Base-by-base conservation (phyloP, 2,888 invertebrate species). In the Phyllotreta striolata region DNA sequence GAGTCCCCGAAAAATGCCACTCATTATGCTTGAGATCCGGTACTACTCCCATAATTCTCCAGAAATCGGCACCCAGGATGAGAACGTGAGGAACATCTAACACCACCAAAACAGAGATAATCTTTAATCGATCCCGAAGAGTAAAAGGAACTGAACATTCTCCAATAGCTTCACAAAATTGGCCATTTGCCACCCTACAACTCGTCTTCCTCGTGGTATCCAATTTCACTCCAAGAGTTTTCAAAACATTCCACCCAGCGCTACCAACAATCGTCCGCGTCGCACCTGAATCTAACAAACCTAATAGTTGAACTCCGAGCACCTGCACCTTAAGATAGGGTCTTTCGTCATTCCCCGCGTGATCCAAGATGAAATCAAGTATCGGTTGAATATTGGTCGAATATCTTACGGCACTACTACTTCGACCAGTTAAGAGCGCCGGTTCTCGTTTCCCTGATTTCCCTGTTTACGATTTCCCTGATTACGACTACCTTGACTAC, bases 231-330 rank as follows among this genome's bases (percentile, higher is more conserved):
- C 52, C 56, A 14, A 61, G 44, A n/a, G 39, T 38, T 8, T 24
- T 51, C 3, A 68, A 35, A 14, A 64, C 4, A 6, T 47, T 12
- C 63, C 62, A 63, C 34, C 68, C 63, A 14, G 44, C 13, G n/a
- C 39, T 24, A 4, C 66, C 63, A 5, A 66, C n/a, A 40, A 68
- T 46, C 10, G 61, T 66, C 6, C 52, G n/a, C 3, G 59, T 52
- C 3, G 63, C 68, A 39, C 68, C 66, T 13, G 63, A 63, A 61
- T 65, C 65, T 13, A 67, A 34, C 5, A 67, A 44, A 1, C 65
- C 65, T 3, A 56, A 37, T 10, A 63, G 9, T 9, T 10, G 10
- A 6, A 13, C 34, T 6, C 64, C 61, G 8, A 59, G 49, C 8
- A 66, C 43, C 8, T 47, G 38, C 9, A 66, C 62, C 7, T 43